phyloP scores from a whole-genome alignment of 2,888 invertebrate genomes.

The Hoplodrina ambigua region DNA sequence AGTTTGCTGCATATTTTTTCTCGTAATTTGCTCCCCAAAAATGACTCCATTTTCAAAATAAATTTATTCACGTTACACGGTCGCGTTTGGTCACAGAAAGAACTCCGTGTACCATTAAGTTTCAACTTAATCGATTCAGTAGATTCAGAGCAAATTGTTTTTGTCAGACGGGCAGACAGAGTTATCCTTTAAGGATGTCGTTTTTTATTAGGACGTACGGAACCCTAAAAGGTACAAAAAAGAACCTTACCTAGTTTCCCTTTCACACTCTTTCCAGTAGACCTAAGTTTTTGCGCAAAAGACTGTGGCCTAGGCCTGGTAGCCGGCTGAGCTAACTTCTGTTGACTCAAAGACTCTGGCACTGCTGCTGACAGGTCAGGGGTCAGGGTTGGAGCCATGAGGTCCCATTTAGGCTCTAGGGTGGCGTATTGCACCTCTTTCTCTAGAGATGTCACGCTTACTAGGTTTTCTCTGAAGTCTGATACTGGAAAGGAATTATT shows the following conservation, averaged over 20 bases:
- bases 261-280: conserved; percentile 96
- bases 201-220: no score
- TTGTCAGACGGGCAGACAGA: no score
- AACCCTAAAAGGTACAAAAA: background rate
- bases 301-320: conserved; percentile 93
- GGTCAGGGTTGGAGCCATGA: conserved; percentile 61
- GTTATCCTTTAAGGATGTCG: no score
- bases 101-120: no score
- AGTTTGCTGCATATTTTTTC: no score
- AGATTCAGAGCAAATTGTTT: no score
- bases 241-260: conserved; percentile 89
- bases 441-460: conserved; percentile 84
- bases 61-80: no score
- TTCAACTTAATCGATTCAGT: no score
- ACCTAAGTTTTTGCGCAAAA: conserved; percentile 96
- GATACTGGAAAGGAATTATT: conserved; percentile 81
- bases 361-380: conserved; percentile 64
- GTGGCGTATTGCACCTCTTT: conserved; percentile 78
- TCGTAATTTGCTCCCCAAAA: no score
- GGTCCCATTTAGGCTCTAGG: conserved; percentile 83
- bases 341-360: conserved; percentile 67
- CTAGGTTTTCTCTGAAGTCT: conserved; percentile 91
- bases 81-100: no score
- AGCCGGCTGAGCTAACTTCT: conserved; percentile 61
- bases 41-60: no score